Conservation (phyloP, 2,113 vertebrate species). For the Petrocephalus zakoni region DNA sequence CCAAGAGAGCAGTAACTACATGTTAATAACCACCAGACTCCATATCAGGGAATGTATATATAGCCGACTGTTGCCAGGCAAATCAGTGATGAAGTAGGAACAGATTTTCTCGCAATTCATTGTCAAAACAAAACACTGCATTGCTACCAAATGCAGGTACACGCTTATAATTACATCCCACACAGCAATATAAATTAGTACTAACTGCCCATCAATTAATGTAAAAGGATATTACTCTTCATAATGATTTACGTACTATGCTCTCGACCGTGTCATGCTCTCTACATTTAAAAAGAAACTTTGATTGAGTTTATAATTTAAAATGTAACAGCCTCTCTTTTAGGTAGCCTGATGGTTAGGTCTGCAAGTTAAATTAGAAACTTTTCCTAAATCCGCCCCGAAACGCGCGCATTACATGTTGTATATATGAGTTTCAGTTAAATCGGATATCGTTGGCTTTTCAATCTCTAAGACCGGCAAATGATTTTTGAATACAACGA, state of each 20-base stretch:
- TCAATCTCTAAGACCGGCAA: not conserved
- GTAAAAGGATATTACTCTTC: not conserved
- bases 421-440: not conserved
- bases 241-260: not conserved
- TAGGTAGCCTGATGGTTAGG: not conserved
- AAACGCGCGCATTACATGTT: not conserved
- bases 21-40: constrained; percentile 43
- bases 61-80: constrained; percentile 62
- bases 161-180: not conserved
- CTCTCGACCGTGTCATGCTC: not conserved
- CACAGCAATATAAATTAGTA: not conserved
- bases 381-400: not conserved
- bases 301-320: not conserved
- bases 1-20: constrained; percentile 49
- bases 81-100: constrained; percentile 46
- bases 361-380: not conserved
- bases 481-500: not conserved
- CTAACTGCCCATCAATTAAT: not conserved
- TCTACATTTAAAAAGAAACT: not conserved
- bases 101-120: constrained; percentile 11
- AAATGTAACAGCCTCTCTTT: not conserved
- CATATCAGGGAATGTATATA: constrained; percentile 47
- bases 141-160: not conserved
- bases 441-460: not conserved
- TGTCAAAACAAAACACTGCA: not conserved